Conservation (phyloP, 2,888 invertebrate species). For the Eurytoma adleriae region DNA sequence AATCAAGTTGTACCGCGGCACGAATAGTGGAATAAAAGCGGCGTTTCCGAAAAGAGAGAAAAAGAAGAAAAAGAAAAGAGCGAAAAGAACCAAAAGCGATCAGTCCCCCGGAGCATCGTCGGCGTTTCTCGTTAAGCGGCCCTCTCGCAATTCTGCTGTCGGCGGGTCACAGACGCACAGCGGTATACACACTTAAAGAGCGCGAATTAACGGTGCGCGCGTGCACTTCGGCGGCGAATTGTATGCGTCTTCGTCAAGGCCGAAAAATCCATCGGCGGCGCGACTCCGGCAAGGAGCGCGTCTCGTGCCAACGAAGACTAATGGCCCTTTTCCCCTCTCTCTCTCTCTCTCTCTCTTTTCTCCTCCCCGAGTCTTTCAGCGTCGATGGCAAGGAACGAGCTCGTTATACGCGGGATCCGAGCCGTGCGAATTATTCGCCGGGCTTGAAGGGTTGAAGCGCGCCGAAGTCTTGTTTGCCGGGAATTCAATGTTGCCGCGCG, state of each 20-base stretch:
- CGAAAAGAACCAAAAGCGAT: not conserved
- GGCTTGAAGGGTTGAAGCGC: constrained; percentile 45
- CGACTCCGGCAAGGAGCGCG: constrained; percentile 22
- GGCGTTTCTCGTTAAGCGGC: constrained; percentile 20
- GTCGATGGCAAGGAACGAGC: constrained; percentile 42
- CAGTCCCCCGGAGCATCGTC: constrained; percentile 10
- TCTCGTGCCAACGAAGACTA: constrained; percentile 48
- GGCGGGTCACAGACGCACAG: constrained; percentile 26
- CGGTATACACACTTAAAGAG: constrained; percentile 24
- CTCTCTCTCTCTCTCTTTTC: not conserved
- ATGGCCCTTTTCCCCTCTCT: constrained; percentile 50
- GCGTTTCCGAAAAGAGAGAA: not conserved
- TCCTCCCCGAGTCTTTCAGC: constrained; percentile 10
- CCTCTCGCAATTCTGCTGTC: constrained; percentile 45
- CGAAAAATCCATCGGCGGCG: constrained; percentile 47
- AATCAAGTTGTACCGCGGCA: too few species aligned
- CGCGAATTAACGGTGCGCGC: constrained; percentile 38
- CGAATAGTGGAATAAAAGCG: too few species aligned
- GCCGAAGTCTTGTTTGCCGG: constrained; percentile 29
- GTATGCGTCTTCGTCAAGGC: constrained; percentile 52
- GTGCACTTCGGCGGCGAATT: constrained; percentile 23
- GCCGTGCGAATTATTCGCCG: constrained; percentile 51
- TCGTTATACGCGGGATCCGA: constrained; percentile 44
- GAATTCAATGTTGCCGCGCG: constrained; percentile 27
- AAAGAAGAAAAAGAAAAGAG: too few species aligned